Evolutionary conservation across 2,113 vertebrate genomes (phyloP).

Genomic region (Poeciliopsis turrubarensis): DNA sequence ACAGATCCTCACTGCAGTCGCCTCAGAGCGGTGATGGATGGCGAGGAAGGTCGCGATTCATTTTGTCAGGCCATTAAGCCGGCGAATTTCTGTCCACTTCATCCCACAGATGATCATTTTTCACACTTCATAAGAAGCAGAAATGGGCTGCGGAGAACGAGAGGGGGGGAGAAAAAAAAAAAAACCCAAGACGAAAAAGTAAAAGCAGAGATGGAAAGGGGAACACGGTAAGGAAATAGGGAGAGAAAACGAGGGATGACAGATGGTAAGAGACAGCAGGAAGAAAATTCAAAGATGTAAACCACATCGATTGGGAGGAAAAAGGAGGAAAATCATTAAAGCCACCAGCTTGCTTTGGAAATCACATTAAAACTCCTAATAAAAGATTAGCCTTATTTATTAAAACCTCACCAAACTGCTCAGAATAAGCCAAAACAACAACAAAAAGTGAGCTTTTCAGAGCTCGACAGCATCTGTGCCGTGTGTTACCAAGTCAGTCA

Average conservation of each 20-base stretch:
- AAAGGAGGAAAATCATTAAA: neutral
- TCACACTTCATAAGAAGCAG: constrained; percentile 81
- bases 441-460: constrained; percentile 43
- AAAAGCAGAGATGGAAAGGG: constrained; percentile 38
- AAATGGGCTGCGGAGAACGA: constrained; percentile 54
- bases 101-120: constrained; percentile 94
- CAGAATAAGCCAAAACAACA: constrained; percentile 30
- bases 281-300: neutral
- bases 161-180: constrained; percentile 3
- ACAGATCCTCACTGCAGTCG: constrained; percentile 98
- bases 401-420: constrained; percentile 7
- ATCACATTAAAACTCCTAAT: neutral
- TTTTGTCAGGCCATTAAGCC: constrained; percentile 99
- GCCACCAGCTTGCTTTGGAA: neutral
- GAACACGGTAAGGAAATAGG: constrained; percentile 28
- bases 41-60: constrained; percentile 96
- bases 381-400: constrained; percentile 5
- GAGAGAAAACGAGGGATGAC: constrained; percentile 15
- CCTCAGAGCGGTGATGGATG: constrained; percentile 97
- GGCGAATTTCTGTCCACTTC: constrained; percentile 89
- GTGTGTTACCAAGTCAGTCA: constrained; percentile 70
- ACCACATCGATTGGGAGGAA: too few species aligned
- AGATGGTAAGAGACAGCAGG: constrained; percentile 31
- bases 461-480: constrained; percentile 28
- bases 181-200: constrained; percentile 27